Percentiles rank a stretch among this genome's conserved stretches.
Evolutionary conservation across 2,888 invertebrate species (phyloP).

Genomic region (Sesia apiformis): DNA sequence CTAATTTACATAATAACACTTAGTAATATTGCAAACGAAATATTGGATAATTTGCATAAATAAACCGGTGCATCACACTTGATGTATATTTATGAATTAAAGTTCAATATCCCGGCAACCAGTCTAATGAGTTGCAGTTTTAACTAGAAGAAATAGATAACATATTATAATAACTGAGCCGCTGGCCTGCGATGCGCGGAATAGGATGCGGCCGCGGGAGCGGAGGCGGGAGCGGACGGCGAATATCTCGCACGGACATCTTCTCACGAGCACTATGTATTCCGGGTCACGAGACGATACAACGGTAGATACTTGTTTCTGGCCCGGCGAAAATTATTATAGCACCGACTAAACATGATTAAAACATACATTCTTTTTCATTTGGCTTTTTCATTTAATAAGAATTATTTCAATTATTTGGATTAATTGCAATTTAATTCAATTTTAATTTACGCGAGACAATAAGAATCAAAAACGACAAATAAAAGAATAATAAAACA

Average conservation of each 20-base stretch:
- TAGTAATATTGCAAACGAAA: too few species aligned
- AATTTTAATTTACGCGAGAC: too few species aligned
- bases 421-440: too few species aligned
- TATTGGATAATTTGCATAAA: conserved; percentile 6
- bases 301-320: conserved; percentile 44
- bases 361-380: too few species aligned
- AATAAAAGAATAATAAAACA: too few species aligned
- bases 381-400: too few species aligned
- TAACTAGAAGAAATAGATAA: neutral
- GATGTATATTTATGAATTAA: conserved; percentile 22
- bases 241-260: conserved; percentile 34
- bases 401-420: too few species aligned
- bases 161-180: neutral
- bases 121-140: conserved; percentile 17
- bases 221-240: conserved; percentile 2
- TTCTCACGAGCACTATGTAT: conserved; percentile 36
- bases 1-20: neutral
- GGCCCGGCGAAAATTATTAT: conserved; percentile 17
- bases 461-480: too few species aligned
- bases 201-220: neutral
- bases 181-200: neutral
- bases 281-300: conserved; percentile 45
- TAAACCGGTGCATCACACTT: conserved; percentile 11
- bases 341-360: conserved; percentile 14
- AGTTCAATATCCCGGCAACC: conserved; percentile 36